Evolutionary conservation across 2,113 vertebrate species (phyloP).

Genomic region (Hemiprocne comata): DNA sequence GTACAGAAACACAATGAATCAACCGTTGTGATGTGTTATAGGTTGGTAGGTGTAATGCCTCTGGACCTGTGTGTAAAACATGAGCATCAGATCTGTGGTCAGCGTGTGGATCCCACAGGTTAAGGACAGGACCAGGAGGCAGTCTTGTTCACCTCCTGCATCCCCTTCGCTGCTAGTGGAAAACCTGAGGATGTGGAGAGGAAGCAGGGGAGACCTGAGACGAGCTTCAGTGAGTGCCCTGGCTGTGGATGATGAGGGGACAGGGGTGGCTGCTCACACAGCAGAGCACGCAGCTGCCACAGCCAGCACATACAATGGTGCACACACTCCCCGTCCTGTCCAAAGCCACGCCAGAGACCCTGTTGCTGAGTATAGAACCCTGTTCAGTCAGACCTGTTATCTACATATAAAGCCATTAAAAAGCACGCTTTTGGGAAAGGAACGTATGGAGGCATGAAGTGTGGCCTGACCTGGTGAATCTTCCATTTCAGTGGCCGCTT

Average conservation of each 20-base stretch:
- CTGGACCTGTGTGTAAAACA: neutral
- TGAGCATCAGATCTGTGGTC: neutral
- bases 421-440: neutral
- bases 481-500: slow-evolving; percentile 22
- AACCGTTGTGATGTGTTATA: neutral
- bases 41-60: neutral
- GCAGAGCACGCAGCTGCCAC: neutral
- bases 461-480: neutral
- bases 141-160: neutral
- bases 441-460: neutral
- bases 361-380: rapidly evolving
- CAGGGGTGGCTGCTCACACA: rapidly evolving
- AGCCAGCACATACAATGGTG: rapidly evolving
- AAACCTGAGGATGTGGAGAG: neutral
- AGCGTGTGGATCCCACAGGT: neutral
- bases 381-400: neutral
- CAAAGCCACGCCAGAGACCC: neutral
- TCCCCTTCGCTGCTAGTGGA: neutral
- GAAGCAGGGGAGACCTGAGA: neutral
- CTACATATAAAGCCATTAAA: neutral
- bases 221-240: neutral
- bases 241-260: neutral
- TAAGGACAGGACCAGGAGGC: neutral
- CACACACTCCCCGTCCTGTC: neutral
- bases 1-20: neutral